Evolutionary conservation across 2,797 vertebrate genomes (phyloP), one percentile per base, ranked within the genome.

Genomic region (Dipus sagitta): DNA sequence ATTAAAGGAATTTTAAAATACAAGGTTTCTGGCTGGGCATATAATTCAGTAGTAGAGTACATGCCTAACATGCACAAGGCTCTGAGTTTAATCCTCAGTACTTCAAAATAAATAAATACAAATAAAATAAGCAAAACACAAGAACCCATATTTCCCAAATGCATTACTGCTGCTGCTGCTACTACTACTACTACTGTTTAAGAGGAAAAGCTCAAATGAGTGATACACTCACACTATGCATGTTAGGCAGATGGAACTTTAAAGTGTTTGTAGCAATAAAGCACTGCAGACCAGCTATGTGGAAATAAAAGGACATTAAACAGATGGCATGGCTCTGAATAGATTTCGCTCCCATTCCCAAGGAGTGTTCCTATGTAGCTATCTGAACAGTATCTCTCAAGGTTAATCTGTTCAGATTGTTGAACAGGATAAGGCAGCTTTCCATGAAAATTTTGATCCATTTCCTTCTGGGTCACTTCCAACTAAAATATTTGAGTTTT

Each of bases 241-340:
- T 80, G 95, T 38, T 26, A 10, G 47, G 71, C 89, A 97, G 92
- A 96, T 95, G 82, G 75, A 94, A 92, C 93, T 95, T 95, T 96
- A 78, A 88, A 95, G 93, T 70, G n/a, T 84, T 91, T 67, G 71
- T 85, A 86, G 62, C 83, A 93, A 95, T 96, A 94, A 96, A 94
- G 60, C n/a, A 94, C 62, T 68, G 67, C 23, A 82, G 24, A 97
- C 81, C 90, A 96, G 68, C 21, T 96, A 64, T 70, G 97, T 47
- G 47, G 13, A 88, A 96, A 96, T 38, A 62, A 96, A 97, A 74
- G 0, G 0, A 72, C 38, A 75, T 96, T 92, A 80, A 96, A 74
- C 93, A 97, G 81, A 96, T 95, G 32, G 72, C 88, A 21, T 38
- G 17, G 26, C 95, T 97, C 86, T 92, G 85, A 97, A 11, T 47